Evolutionary conservation across 2,888 invertebrate species (phyloP), one percentile per base, ranked within the genome.

Genomic region (Habroteleia sp.): DNA sequence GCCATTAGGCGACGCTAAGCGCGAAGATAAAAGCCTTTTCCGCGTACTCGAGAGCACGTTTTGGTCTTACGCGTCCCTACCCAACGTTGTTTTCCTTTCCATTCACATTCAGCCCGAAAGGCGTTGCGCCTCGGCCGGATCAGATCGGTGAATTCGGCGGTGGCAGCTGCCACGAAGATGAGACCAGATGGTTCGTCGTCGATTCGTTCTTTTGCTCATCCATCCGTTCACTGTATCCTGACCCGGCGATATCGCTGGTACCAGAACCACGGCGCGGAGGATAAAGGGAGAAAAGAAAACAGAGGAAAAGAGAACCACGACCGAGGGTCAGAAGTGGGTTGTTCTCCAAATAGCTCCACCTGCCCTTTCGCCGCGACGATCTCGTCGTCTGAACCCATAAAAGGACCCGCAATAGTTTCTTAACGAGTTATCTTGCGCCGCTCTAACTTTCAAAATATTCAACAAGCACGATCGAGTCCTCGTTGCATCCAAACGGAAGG

Each of bases 321-420:
- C 60, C 27, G 72, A 77, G 75, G 78, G 76, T 74, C 69, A 75
- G 58, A 74, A 84, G 83, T 85, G 85, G 85, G 85, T 84, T 79
- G 84, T 85, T 85, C 85, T 84, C 85, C 84, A 85, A 85, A 84
- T 84, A 85, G 84, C 85, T 84, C 85, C 84, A 85, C 66, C 85
- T 84, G 85, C 83, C 83, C 83, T 81, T 78, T 68, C 77, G 76
- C 78, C 62, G 66, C 73, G 44, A 42, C 58, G 44, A 48, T 65
- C 54, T 46, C 16, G 37, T 33, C 62, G 58, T 42, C 63, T 72
- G 48, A 62, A 62, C 41, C 54, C 71, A 27, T 62, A 62, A 65
- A 63, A 72, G 58, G 48, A 74, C 41, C 54, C 46, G 74, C 42
- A 62, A 65, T 62, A 46, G 37, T 44, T 50, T n/a, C 10, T 8